Percentiles rank a stretch among this genome's conserved stretches.
These are phyloP conservation scores for Horisme vitalbata DNA, from an alignment of 2,888 invertebrate genomes.

Conservation along the genomic window DNA sequence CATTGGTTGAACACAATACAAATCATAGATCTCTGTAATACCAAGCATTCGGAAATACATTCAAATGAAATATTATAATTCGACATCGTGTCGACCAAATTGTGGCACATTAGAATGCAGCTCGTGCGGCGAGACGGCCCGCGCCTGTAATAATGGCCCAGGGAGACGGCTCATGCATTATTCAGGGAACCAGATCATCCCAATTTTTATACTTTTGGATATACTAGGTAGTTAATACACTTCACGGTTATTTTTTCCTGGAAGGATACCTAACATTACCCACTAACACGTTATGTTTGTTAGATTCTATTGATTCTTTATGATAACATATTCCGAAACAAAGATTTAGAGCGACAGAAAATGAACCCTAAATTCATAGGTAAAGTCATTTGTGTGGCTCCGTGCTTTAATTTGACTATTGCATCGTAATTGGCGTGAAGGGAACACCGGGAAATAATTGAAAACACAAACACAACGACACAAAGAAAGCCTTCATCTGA, in stretches of 20 bases:
- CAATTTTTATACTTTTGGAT: constrained; percentile 58
- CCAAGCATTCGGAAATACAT: constrained; percentile 58
- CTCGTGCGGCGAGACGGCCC: constrained; percentile 65
- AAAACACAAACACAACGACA: constrained; percentile 69
- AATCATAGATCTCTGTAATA: constrained; percentile 54
- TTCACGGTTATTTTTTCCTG: constrained; percentile 27
- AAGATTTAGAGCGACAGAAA: too few relatives aligned
- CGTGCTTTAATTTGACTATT: constrained; percentile 57
- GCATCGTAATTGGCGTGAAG: constrained; percentile 59
- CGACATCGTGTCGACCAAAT: constrained; percentile 58
- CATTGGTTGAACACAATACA: constrained; percentile 39
- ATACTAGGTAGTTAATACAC: constrained; percentile 21
- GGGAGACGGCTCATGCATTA: constrained; percentile 67
- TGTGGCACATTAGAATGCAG: constrained; percentile 72
- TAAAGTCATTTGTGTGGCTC: constrained; percentile 46
- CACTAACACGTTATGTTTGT: too few relatives aligned
- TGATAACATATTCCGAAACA: too few relatives aligned
- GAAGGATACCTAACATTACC: constrained; percentile 16
- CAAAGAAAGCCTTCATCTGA: constrained; percentile 73
- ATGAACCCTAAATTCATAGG: constrained; percentile 35
- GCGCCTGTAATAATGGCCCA: constrained; percentile 69
- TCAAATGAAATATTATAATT: constrained; percentile 61
- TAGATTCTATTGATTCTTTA: background rate
- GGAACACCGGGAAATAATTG: constrained; percentile 57
- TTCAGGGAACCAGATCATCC: constrained; percentile 65